Percentiles rank a stretch among this genome's conserved stretches.
Conservation (phyloP, 35 echinoderm and acorn worm genomes). For the Apostichopus japonicus region DNA sequence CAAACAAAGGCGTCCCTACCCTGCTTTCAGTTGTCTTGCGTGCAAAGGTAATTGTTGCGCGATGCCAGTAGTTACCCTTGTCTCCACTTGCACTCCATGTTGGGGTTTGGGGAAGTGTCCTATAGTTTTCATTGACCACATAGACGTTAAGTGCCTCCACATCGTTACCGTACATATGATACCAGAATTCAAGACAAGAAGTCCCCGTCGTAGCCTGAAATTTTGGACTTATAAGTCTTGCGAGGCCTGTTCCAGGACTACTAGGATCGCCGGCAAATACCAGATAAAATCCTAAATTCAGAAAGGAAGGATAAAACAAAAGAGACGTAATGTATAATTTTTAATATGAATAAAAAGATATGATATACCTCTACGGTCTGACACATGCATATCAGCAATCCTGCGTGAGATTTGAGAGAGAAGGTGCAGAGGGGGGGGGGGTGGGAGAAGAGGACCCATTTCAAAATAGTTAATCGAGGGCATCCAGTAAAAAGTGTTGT, state of each 20-base stretch:
- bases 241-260: neutral
- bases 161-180: constrained; percentile 83
- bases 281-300: constrained; percentile 22
- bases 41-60: constrained; percentile 48
- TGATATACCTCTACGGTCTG: too few species aligned
- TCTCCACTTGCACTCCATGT: constrained; percentile 54
- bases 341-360: too few species aligned
- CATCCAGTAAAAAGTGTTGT: too few species aligned
- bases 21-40: constrained; percentile 23
- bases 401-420: too few species aligned
- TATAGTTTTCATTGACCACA: constrained; percentile 31
- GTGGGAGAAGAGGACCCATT: too few species aligned
- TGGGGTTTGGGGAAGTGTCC: constrained; percentile 20
- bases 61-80: constrained; percentile 79
- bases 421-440: too few species aligned
- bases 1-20: constrained; percentile 30
- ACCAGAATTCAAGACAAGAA: constrained; percentile 90
- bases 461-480: too few species aligned
- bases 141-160: constrained; percentile 80
- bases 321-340: too few species aligned
- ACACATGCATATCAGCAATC: too few species aligned
- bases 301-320: neutral
- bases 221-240: constrained; percentile 68
- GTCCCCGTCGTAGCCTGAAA: neutral
- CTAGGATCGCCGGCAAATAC: neutral